A percentile compares a stretch with the other conserved stretches of the same genome.
Evolutionary conservation across 2,888 invertebrate species (phyloP).

Genomic region (Eupithecia subfuscata): DNA sequence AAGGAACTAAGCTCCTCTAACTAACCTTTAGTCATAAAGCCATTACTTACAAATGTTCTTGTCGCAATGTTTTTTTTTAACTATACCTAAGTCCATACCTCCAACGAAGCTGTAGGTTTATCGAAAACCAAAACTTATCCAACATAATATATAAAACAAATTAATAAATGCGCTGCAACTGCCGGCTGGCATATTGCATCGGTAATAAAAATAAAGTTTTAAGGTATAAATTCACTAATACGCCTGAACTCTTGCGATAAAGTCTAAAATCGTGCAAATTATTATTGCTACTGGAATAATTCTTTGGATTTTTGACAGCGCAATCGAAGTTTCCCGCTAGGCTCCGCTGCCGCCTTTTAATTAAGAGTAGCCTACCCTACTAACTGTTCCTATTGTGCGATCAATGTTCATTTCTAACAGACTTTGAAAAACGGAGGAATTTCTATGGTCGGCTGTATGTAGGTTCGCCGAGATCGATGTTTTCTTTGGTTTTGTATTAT

Average conservation of each 20-base stretch:
- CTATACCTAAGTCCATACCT: not conserved
- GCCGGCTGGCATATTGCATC: constrained; percentile 75
- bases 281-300: constrained; percentile 80
- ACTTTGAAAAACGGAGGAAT: no score
- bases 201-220: constrained; percentile 42
- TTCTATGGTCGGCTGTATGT: no score
- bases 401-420: not conserved
- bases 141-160: constrained; percentile 32
- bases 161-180: constrained; percentile 72
- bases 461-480: no score
- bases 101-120: not conserved
- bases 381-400: not conserved
- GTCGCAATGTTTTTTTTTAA: not conserved
- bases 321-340: constrained; percentile 83
- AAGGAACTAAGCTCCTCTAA: not conserved
- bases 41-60: not conserved
- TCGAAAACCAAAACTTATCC: not conserved
- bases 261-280: constrained; percentile 82
- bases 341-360: constrained; percentile 73
- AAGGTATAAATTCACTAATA: constrained; percentile 79
- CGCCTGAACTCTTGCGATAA: constrained; percentile 81
- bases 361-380: constrained; percentile 62
- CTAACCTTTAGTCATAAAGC: not conserved
- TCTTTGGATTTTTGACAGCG: constrained; percentile 84
- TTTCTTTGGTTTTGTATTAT: no score